Percentiles rank a stretch among this genome's conserved stretches.
Conservation (phyloP, 2,888 invertebrate genomes). For the Dynastes tityus region DNA sequence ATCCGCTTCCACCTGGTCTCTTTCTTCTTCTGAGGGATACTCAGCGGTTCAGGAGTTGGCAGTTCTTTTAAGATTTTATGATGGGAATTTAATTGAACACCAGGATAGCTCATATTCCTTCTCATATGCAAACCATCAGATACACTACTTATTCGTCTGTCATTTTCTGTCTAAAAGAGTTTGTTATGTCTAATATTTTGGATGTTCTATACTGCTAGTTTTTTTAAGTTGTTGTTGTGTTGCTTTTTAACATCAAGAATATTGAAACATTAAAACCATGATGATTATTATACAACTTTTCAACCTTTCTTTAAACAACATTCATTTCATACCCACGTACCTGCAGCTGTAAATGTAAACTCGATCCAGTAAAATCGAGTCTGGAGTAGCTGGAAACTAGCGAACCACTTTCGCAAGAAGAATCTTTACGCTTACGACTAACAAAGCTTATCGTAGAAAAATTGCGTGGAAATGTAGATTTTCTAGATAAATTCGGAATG, state of each 20-base stretch:
- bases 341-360: constrained; percentile 78
- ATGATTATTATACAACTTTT: background rate
- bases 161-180: constrained; percentile 47
- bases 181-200: constrained; percentile 33
- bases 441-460: constrained; percentile 69
- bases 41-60: constrained; percentile 58
- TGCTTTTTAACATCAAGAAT: constrained; percentile 3
- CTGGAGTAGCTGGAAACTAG: constrained; percentile 82
- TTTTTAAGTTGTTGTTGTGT: too few relatives aligned
- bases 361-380: constrained; percentile 84
- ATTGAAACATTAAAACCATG: constrained; percentile 2
- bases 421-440: constrained; percentile 61
- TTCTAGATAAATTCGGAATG: constrained; percentile 62
- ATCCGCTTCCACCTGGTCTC: constrained; percentile 68
- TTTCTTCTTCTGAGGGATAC: constrained; percentile 61
- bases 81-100: constrained; percentile 65
- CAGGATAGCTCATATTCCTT: constrained; percentile 69
- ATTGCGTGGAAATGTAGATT: constrained; percentile 68
- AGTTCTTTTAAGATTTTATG: constrained; percentile 63
- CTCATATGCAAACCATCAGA: constrained; percentile 62
- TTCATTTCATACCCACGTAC: constrained; percentile 64
- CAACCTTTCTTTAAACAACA: background rate
- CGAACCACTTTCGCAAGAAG: constrained; percentile 73
- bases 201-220: constrained; percentile 1
- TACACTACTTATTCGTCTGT: constrained; percentile 49